Evolutionary conservation across 2,888 invertebrate species (phyloP), one percentile per base, ranked within the genome.

Genomic region (Shargacucullia verbasci): DNA sequence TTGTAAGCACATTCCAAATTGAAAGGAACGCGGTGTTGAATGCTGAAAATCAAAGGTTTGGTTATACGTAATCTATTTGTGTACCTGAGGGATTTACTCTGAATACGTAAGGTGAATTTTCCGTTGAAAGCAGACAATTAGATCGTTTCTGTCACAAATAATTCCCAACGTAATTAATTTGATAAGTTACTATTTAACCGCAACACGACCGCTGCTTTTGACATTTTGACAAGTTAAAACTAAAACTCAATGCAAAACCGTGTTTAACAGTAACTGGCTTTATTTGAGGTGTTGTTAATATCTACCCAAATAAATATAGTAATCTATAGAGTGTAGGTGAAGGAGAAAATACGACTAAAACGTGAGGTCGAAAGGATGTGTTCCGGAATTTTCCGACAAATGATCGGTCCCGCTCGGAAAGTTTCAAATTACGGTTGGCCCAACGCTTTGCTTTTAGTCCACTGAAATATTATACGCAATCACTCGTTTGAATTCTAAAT

Each of bases 341-440:
- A 73, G 63, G 78, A 73, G 80, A 80, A 83, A 83, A 83, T 82
- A 77, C 74, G 73, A 55, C 68, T 66, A 70, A 73, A 76, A 67
- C 66, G 71, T 74, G 74, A 71, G 80, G 81, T 79, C 71, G 70
- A 64, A 56, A 68, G 78, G 78, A 80, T 76, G 71, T 74, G 79
- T 80, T 77, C 81, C 76, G 80, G 80, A 84, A 83, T 84, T 83
- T 79, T 73, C 80, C 76, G 81, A 85, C 83, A 86, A 88, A 86
- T 84, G 81, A 82, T 82, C 80, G 76, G 77, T 66, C 78, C 70
- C 74, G 73, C 73, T 70, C 73, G 59, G 66, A 83, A 86, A 84
- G 80, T 84, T 86, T 79, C 80, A 82, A 86, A 86, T 86, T 83
- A 84, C 81, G 80, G 73, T 70, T 76, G 54, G 59, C 73, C 78